phyloP scores from a whole-genome alignment of 2,113 vertebrate species.

The Petrocephalus microphthalmus region DNA sequence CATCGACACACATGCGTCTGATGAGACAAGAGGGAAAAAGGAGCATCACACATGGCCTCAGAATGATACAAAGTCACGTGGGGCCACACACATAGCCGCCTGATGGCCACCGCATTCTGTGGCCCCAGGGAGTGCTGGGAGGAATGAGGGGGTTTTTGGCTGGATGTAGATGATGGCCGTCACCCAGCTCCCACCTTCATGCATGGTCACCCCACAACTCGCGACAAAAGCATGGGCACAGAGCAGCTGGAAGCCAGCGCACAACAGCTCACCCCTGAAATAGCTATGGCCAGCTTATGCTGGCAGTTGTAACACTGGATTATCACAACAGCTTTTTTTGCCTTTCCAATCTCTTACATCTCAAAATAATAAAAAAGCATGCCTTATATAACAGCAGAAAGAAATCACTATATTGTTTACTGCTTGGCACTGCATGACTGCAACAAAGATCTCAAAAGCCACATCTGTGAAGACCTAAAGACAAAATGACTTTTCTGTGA shows the following conservation, averaged over 20 bases:
- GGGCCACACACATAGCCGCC: background rate
- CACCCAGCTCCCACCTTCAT: background rate
- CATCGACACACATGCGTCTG: background rate
- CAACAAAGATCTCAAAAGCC: background rate
- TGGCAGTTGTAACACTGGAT: background rate
- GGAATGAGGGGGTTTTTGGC: background rate
- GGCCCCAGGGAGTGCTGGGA: background rate
- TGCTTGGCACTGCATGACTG: slow-evolving; percentile 8
- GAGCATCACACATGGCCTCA: background rate
- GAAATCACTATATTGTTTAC: slow-evolving; percentile 38
- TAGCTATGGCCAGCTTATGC: background rate
- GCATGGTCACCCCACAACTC: background rate
- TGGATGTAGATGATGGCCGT: background rate
- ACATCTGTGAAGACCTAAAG: background rate
- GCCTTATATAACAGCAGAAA: slow-evolving; percentile 37
- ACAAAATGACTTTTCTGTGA: background rate
- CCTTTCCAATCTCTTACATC: background rate
- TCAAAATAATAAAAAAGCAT: slow-evolving; percentile 2
- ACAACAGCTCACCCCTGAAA: background rate
- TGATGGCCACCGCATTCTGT: background rate
- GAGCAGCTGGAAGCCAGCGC: slow-evolving; percentile 4
- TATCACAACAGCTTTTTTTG: background rate
- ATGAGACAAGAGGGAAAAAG: background rate
- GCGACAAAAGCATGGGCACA: background rate
- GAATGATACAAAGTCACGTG: background rate